phyloP scores from a whole-genome alignment of 1,140 invertebrate genomes.

The Cyclargus thomasi region DNA sequence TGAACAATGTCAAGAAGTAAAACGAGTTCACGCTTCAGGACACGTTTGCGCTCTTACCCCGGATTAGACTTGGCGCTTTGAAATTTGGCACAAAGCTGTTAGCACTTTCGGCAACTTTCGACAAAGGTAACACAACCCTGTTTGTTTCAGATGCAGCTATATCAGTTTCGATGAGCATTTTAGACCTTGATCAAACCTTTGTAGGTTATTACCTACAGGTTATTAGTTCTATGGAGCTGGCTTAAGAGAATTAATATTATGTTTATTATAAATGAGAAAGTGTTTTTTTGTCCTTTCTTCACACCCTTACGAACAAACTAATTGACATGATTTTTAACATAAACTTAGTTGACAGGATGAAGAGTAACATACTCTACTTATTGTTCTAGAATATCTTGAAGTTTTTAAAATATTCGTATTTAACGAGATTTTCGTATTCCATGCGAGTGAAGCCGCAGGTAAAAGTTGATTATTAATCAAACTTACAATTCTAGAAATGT shows the following conservation, averaged over 20 bases:
- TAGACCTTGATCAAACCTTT: neutral
- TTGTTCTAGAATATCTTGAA: too few species aligned
- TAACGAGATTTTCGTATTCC: too few species aligned
- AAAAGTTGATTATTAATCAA: too few species aligned
- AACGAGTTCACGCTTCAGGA: constrained; percentile 20
- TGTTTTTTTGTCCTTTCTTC: too few species aligned
- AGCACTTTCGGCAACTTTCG: constrained; percentile 28
- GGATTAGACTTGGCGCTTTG: constrained; percentile 26
- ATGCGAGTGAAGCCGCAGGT: too few species aligned
- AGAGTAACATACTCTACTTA: too few species aligned
- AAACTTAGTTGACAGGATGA: too few species aligned
- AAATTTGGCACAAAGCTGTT: constrained; percentile 26
- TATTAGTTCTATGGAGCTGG: neutral
- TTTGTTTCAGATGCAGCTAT: neutral
- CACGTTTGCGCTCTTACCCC: constrained; percentile 21
- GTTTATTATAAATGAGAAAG: too few species aligned
- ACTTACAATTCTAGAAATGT: neutral
- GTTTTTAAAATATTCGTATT: too few species aligned
- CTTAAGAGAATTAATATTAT: too few species aligned
- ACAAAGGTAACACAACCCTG: constrained; percentile 24
- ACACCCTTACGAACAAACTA: too few species aligned
- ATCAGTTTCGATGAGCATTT: constrained; percentile 1
- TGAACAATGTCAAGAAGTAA: constrained; percentile 22
- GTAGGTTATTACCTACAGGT: neutral
- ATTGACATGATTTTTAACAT: too few species aligned